Conservation (phyloP, 1,140 invertebrate species). For the Cyclargus thomasi region DNA sequence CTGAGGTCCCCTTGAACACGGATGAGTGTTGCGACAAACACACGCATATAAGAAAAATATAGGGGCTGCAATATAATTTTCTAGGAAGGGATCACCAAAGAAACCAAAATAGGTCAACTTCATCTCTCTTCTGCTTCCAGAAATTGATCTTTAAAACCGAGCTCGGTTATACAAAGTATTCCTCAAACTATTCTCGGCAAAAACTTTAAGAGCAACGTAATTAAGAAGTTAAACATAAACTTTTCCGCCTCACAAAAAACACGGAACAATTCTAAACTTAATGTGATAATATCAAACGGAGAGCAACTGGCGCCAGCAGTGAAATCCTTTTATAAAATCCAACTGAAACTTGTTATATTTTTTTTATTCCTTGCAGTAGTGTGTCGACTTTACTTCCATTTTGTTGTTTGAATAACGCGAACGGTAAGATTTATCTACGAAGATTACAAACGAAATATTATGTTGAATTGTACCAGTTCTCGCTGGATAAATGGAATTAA, state of each 20-base stretch:
- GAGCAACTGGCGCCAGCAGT: constrained; percentile 12
- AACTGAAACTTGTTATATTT: constrained; percentile 11
- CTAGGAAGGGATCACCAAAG: no score
- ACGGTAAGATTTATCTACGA: constrained; percentile 11
- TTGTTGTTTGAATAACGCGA: constrained; percentile 13
- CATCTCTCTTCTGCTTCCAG: neutral
- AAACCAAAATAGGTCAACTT: no score
- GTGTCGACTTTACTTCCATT: constrained; percentile 11
- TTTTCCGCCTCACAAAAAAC: constrained; percentile 14
- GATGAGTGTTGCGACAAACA: no score
- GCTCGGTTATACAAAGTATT: neutral
- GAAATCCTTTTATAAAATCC: constrained; percentile 16
- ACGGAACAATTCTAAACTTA: constrained; percentile 15
- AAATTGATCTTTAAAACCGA: neutral
- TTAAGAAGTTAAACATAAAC: constrained; percentile 15
- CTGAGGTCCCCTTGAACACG: no score
- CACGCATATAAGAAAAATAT: no score
- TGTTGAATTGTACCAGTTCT: neutral
- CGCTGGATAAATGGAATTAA: neutral
- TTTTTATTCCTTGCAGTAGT: constrained; percentile 10
- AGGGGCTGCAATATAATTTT: no score
- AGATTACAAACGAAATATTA: constrained; percentile 9
- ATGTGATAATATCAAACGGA: constrained; percentile 14
- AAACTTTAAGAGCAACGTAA: constrained; percentile 9
- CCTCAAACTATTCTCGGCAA: neutral